Conservation (phyloP, 1,140 invertebrate species). For the Hirudo medicinalis region DNA sequence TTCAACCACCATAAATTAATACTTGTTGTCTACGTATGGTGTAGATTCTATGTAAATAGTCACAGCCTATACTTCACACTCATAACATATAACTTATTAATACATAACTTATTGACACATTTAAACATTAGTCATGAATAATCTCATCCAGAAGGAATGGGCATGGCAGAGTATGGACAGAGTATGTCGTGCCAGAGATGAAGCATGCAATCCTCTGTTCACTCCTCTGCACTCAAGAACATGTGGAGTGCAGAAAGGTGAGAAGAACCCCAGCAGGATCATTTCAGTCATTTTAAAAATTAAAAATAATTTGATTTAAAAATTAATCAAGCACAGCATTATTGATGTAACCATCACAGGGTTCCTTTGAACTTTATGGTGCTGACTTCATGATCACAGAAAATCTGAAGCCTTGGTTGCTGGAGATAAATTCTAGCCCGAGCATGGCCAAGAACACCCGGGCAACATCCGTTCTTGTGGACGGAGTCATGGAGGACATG, state of each 20-base stretch:
- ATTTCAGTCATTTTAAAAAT: no score
- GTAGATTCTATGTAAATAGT: background rate
- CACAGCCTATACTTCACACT: no score
- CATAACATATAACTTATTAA: no score
- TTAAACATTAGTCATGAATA: no score
- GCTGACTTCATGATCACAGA: conserved; percentile 82
- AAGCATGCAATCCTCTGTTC: conserved; percentile 71
- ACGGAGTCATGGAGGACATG: conserved; percentile 73
- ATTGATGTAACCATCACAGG: conserved; percentile 27
- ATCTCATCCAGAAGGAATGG: conserved; percentile 27
- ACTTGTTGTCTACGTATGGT: background rate
- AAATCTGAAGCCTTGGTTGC: conserved; percentile 74
- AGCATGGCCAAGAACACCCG: conserved; percentile 74
- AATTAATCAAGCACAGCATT: background rate
- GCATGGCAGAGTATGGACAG: conserved; percentile 32
- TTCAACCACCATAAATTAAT: background rate
- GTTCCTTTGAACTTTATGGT: conserved; percentile 74
- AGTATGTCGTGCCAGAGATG: conserved; percentile 73
- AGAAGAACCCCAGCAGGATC: conserved; percentile 28
- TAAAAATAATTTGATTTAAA: no score
- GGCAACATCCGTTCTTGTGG: conserved; percentile 70
- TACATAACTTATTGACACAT: no score
- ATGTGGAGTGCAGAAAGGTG: conserved; percentile 69
- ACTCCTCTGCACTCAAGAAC: conserved; percentile 63
- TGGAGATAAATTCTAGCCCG: conserved; percentile 87